Conservation (phyloP, 1,140 invertebrate genomes). For the Drosophila ficusphila region DNA sequence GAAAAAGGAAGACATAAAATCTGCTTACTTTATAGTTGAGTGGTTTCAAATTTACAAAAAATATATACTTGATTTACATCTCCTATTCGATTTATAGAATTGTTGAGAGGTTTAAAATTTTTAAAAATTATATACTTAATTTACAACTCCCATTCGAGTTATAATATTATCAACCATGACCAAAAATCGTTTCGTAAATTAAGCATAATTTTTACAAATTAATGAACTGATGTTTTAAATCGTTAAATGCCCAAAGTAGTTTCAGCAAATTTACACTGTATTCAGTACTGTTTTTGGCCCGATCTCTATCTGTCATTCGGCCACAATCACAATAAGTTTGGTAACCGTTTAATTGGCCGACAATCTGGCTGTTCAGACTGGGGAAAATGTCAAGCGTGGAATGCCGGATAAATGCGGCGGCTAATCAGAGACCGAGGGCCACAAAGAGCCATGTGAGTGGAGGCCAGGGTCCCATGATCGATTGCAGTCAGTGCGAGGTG, state of each 20-base stretch:
- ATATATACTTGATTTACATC: neutral
- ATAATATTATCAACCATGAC: no score
- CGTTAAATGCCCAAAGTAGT: neutral
- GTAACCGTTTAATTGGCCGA: slow-evolving; percentile 73
- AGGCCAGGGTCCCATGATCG: slow-evolving; percentile 49
- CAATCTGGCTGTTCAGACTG: slow-evolving; percentile 32
- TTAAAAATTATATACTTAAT: no score
- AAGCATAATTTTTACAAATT: neutral
- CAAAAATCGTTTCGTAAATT: no score
- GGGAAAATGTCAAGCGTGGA: slow-evolving; percentile 62
- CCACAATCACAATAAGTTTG: slow-evolving; percentile 46
- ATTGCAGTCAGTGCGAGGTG: slow-evolving; percentile 45
- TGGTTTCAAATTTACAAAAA: neutral
- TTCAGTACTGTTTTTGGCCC: neutral
- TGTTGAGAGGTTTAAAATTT: no score
- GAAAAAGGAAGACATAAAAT: no score
- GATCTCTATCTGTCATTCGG: slow-evolving; percentile 1
- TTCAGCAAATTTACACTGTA: neutral
- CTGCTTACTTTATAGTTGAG: no score
- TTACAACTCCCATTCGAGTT: no score
- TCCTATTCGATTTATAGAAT: neutral
- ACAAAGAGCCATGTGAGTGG: slow-evolving; percentile 51
- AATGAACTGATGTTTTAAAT: neutral
- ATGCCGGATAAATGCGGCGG: slow-evolving; percentile 72
- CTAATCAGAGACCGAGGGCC: slow-evolving; percentile 56